Percentiles rank a stretch among this genome's conserved stretches.
Conservation (phyloP, 2,113 vertebrate species). For the Podiceps cristatus region DNA sequence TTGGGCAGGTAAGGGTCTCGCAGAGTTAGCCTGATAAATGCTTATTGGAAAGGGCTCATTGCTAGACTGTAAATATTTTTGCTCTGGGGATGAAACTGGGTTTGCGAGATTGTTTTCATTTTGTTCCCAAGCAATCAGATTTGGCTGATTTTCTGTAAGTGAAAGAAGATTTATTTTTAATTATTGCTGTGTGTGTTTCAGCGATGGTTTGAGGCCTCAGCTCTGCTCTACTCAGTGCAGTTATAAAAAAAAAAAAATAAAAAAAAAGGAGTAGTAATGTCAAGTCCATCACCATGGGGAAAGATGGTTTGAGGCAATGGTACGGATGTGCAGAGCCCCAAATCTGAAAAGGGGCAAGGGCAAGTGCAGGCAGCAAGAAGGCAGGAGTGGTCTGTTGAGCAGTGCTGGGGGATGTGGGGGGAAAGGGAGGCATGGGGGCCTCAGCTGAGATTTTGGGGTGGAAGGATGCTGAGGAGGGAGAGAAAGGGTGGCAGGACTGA, state of each 20-base stretch:
- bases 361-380: neutral
- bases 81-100: conserved; percentile 16
- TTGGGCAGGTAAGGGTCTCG: conserved; percentile 48
- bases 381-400: neutral
- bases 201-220: neutral
- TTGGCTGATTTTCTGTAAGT: conserved; percentile 51
- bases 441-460: neutral
- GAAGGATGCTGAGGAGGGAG: neutral
- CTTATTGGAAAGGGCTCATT: conserved; percentile 28
- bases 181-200: neutral
- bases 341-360: neutral
- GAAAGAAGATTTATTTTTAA: conserved; percentile 57
- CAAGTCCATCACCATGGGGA: neutral
- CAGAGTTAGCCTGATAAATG: conserved; percentile 54
- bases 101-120: neutral
- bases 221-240: neutral
- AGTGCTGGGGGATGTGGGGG: neutral
- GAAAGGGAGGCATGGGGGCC: neutral
- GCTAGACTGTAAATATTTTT: conserved; percentile 55
- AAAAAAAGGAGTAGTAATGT: neutral
- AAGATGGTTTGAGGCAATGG: neutral
- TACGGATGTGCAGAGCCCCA: neutral
- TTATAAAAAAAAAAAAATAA: neutral
- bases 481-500: neutral
- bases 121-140: conserved; percentile 9